phyloP scores from a whole-genome alignment of 1,140 invertebrate genomes.

The Trigoniulus corallinus region DNA sequence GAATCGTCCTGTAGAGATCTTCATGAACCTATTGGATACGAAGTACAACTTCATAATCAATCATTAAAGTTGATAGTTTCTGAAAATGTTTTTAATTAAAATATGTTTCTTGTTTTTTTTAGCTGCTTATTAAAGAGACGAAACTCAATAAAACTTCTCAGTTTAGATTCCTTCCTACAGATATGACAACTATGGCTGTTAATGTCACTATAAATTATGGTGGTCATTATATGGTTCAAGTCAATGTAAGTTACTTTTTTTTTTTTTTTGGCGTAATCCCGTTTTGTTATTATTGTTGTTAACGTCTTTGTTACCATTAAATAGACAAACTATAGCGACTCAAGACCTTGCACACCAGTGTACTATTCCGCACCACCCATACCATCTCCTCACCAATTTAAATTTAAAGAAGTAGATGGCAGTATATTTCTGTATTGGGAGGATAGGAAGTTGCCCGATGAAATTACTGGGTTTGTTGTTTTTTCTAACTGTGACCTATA shows the following conservation, averaged over 20 bases:
- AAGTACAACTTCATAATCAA: slow-evolving; percentile 3
- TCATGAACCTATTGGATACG: slow-evolving; percentile 10
- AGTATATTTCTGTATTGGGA: slow-evolving; percentile 45
- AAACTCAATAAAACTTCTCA: slow-evolving; percentile 27
- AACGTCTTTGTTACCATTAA: slow-evolving; percentile 9
- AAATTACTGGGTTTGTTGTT: slow-evolving; percentile 3
- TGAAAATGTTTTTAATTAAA: neutral
- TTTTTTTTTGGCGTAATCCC: slow-evolving; percentile 24
- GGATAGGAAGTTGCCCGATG: slow-evolving; percentile 18
- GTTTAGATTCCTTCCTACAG: slow-evolving; percentile 28
- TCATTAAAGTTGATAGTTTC: neutral
- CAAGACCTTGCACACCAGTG: slow-evolving; percentile 6
- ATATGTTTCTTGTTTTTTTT: neutral
- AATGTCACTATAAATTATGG: slow-evolving; percentile 29
- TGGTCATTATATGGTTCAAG: slow-evolving; percentile 31
- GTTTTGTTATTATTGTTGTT: slow-evolving; percentile 11
- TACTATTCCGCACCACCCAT: slow-evolving; percentile 38
- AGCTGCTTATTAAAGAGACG: slow-evolving; percentile 21
- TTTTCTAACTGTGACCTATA: too few relatives aligned
- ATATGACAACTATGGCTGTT: slow-evolving; percentile 24
- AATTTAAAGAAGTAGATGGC: slow-evolving; percentile 31
- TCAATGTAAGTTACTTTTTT: slow-evolving; percentile 4
- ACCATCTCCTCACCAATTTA: slow-evolving; percentile 44
- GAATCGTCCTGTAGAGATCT: slow-evolving; percentile 25
- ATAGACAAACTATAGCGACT: slow-evolving; percentile 2